A percentile compares a stretch with the other conserved stretches of the same genome.
These are phyloP conservation scores for Unio delphinus DNA, from an alignment of 2,888 invertebrate genomes.

Conservation along the genomic window DNA sequence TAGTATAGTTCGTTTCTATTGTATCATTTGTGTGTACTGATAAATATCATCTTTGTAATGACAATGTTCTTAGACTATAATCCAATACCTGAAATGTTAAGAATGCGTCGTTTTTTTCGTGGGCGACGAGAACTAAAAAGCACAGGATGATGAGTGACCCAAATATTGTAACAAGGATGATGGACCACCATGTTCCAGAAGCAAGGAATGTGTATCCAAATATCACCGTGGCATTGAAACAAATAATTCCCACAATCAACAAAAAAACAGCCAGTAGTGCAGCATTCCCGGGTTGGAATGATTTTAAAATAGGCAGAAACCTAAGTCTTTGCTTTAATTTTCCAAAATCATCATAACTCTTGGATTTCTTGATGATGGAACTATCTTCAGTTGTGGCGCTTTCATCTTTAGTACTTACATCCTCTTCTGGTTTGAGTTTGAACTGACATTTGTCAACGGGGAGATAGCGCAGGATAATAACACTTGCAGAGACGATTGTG, in stretches of 20 bases:
- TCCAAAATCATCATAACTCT: slow-evolving; percentile 77
- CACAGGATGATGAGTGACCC: slow-evolving; percentile 54
- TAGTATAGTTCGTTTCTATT: too few species aligned
- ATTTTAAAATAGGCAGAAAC: slow-evolving; percentile 83
- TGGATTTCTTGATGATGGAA: slow-evolving; percentile 58
- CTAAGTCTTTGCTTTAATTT: slow-evolving; percentile 80
- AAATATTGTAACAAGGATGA: slow-evolving; percentile 72
- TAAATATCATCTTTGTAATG: too few species aligned
- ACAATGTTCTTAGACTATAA: too few species aligned
- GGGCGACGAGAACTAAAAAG: slow-evolving; percentile 67
- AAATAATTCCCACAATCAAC: slow-evolving; percentile 76
- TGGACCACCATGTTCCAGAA: slow-evolving; percentile 80
- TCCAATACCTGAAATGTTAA: slow-evolving; percentile 68
- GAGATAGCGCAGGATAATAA: slow-evolving; percentile 87
- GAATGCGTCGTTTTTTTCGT: slow-evolving; percentile 70
- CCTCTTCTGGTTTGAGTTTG: slow-evolving; percentile 62
- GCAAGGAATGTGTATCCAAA: slow-evolving; percentile 73
- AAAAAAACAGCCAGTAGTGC: slow-evolving; percentile 77
- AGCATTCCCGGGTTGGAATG: slow-evolving; percentile 83
- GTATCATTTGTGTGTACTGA: too few species aligned
- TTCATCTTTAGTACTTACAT: slow-evolving; percentile 12
- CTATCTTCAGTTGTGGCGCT: slow-evolving; percentile 46
- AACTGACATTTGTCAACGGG: slow-evolving; percentile 67
- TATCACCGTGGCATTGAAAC: slow-evolving; percentile 73
- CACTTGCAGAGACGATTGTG: slow-evolving; percentile 91